Evolutionary conservation across 2,888 invertebrate species (phyloP), one percentile per base, ranked within the genome.

Genomic region (Dione vanillae): DNA sequence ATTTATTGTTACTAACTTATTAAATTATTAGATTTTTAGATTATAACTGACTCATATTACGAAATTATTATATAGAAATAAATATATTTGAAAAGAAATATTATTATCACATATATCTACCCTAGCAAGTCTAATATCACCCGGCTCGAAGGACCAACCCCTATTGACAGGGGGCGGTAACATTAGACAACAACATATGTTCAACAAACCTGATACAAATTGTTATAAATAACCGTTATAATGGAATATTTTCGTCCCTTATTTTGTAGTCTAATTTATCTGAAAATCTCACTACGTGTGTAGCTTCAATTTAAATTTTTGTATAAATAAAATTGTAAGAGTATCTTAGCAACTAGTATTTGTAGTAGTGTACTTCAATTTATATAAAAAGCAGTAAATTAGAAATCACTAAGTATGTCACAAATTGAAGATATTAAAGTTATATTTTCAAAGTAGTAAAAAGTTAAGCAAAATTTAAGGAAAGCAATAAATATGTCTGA

Each of bases 181-280:
- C 71, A 77, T 81, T 78, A 82, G 76, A 78, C 79, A 78, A 71
- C 71, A 78, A 82, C 83, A 83, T 77, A 79, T 82, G 82, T 79
- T 80, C 72, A 73, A 78, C 78, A 80, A 79, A 79, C 80, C 80
- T 79, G 72, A 78, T 64, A 72, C 73, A 72, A 72, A 75, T 75
- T 73, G 64, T 7, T 37, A 74, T 68, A 59, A 69, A 69, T 69
- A 69, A 70, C 64, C 52, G 51, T 71, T 49, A 19, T 41, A 40
- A 43, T 49, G 45, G 51, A 62, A 49, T 61, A 2, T 56, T 56
- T 56, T 37, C 37, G 56, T 56, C 16, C 16, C 56, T 56, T 56
- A 56, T 16, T 56, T 56, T 16, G 16, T 37, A 37, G 37, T 35
- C 7, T 16, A 56, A 56, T 37, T 56, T 56, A 10, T 37, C 37